These are phyloP conservation scores for Microtus richardsoni DNA, from an alignment of 2,113 vertebrate species.

Conservation along the genomic window DNA sequence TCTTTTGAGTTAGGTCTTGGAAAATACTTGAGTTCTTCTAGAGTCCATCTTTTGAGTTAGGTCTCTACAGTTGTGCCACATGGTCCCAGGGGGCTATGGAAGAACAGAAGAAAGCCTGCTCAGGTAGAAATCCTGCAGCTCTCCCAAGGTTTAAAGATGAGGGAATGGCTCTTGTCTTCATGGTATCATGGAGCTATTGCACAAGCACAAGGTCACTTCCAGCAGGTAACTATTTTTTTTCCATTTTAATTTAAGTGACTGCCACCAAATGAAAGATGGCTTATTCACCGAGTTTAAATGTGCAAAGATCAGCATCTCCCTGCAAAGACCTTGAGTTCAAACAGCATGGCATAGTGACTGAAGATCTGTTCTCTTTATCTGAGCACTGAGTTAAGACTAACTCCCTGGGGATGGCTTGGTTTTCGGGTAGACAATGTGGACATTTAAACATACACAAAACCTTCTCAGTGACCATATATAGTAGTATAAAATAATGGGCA, in stretches of 20 bases:
- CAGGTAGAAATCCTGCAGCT: background rate
- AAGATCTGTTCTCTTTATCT: background rate
- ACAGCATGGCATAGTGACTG: background rate
- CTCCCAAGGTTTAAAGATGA: background rate
- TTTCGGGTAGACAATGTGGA: background rate
- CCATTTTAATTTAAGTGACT: slow-evolving; percentile 52
- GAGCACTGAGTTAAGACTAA: background rate
- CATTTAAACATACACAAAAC: background rate
- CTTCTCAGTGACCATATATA: background rate
- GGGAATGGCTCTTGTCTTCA: background rate
- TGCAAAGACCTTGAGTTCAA: background rate
- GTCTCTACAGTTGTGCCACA: background rate
- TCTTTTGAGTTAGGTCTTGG: background rate
- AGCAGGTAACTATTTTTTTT: slow-evolving; percentile 38
- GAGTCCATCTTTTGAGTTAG: background rate
- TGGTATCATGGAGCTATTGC: slow-evolving; percentile 7
- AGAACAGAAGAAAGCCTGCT: background rate
- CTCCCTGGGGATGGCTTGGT: background rate
- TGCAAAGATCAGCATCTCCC: slow-evolving; percentile 19
- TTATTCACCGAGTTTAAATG: slow-evolving; percentile 24
- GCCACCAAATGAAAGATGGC: slow-evolving; percentile 54
- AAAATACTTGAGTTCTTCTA: background rate
- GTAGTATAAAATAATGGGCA: background rate
- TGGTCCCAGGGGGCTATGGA: rapidly evolving
- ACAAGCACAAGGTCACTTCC: slow-evolving; percentile 55